Percentiles rank a stretch among this genome's conserved stretches.
Conservation (phyloP, 2,888 invertebrate species). For the Plutella xylostella region DNA sequence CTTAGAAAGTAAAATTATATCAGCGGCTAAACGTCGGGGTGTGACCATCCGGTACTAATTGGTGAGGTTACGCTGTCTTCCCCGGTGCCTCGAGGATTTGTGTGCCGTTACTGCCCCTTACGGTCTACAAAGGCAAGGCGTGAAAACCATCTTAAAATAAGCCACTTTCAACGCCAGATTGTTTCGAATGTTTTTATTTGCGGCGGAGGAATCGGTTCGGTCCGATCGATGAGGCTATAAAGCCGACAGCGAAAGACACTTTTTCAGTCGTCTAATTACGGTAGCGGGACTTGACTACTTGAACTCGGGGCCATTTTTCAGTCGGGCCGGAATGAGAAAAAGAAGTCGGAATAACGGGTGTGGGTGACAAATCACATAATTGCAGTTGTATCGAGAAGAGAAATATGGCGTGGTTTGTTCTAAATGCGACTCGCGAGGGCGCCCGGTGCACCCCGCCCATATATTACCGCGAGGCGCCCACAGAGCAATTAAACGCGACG, state of each 20-base stretch:
- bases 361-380: slow-evolving; percentile 68
- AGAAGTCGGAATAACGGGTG: slow-evolving; percentile 18
- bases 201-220: no score
- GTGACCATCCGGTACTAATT: slow-evolving; percentile 69
- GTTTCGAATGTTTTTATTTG: neutral
- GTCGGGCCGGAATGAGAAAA: slow-evolving; percentile 39
- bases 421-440: slow-evolving; percentile 44
- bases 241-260: slow-evolving; percentile 47
- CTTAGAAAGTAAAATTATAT: slow-evolving; percentile 66
- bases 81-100: slow-evolving; percentile 45
- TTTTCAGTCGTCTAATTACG: slow-evolving; percentile 58
- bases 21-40: slow-evolving; percentile 54
- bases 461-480: slow-evolving; percentile 17
- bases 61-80: slow-evolving; percentile 32
- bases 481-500: slow-evolving; percentile 6
- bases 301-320: slow-evolving; percentile 55
- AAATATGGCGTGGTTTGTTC: slow-evolving; percentile 62
- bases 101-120: slow-evolving; percentile 47
- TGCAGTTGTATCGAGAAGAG: slow-evolving; percentile 61
- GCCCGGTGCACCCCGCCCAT: slow-evolving; percentile 12
- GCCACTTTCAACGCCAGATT: neutral
- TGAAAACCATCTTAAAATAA: slow-evolving; percentile 47
- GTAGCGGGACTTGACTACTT: slow-evolving; percentile 27
- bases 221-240: no score
- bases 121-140: slow-evolving; percentile 37